Evolutionary conservation across 1,140 invertebrate genomes (phyloP), one percentile per base, ranked within the genome.

Genomic region (Aphidius gifuensis): DNA sequence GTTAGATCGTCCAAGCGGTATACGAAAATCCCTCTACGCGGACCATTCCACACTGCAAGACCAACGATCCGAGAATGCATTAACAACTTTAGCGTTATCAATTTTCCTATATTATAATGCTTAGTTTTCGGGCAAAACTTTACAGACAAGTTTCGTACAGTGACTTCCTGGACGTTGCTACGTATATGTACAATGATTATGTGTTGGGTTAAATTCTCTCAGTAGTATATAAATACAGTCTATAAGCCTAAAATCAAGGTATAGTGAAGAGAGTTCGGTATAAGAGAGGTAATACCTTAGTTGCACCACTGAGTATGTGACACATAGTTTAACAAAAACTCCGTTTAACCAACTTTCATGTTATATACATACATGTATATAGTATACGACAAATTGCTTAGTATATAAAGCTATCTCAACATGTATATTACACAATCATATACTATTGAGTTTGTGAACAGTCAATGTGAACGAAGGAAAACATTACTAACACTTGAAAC

Each of bases 61-160:
- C 61, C 72, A 72, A 64, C 69, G 71, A 72, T 72, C 72, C 70
- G 69, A 68, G 70, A 72, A 72, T 72, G 65, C 71, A 74, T 74
- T 73, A 74, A 74, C 71, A 74, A 74, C 70, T 73, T 71, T 55
- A 67, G 70, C 68, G 66, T 73, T 73, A 74, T 74, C 72, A 74
- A 73, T 74, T 74, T 64, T 66, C 62, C 57, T 68, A 72, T 4
- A 32, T 32, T 32, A 32, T 70, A 71, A 69, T 71, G 66, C 67
- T 61, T 32, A 49, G 42, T 58, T 56, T 11, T 60, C 23, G 48
- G 38, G 38, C 49, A 53, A 32, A 32, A 46, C 9, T 56, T 56
- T 42, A 32, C 23, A 60, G 58, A 43, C 58, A 60, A 60, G 53
- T 64, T 60, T 23, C 23, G 48, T 56, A 64, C 58, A 55, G 54